Conservation (phyloP, 2,888 invertebrate genomes). For the Liopterus haemorrhoidalis region DNA sequence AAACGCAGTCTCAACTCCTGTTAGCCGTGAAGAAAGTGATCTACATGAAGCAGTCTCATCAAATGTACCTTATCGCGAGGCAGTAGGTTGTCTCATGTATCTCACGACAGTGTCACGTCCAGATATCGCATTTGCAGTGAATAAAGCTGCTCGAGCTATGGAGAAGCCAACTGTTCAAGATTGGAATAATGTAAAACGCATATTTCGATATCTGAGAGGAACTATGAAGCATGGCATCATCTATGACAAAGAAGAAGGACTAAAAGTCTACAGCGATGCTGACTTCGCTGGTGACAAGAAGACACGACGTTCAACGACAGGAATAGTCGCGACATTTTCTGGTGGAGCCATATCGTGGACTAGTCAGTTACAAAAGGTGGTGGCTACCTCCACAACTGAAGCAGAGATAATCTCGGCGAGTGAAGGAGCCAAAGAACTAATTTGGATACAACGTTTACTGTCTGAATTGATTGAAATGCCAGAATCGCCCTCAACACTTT, state of each 20-base stretch:
- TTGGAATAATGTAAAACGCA: constrained; percentile 14
- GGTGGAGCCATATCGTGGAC: constrained; percentile 13
- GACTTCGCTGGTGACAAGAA: constrained; percentile 24
- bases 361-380: constrained; percentile 13
- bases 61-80: constrained; percentile 11
- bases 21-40: constrained; percentile 14
- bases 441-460: constrained; percentile 5
- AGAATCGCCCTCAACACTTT: background rate
- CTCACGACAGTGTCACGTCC: constrained; percentile 4
- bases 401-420: constrained; percentile 18
- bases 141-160: no score
- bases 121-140: constrained; percentile 16
- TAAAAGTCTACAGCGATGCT: constrained; percentile 23
- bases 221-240: constrained; percentile 10
- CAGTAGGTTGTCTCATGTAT: constrained; percentile 14
- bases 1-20: constrained; percentile 11
- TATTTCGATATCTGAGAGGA: constrained; percentile 11
- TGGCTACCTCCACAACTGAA: constrained; percentile 18
- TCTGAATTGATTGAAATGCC: constrained; percentile 3
- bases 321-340: constrained; percentile 13
- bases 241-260: constrained; percentile 7
- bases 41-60: background rate
- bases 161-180: constrained; percentile 6
- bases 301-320: constrained; percentile 17
- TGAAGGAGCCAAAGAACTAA: constrained; percentile 15